These are phyloP conservation scores for Mesaphorura yosii DNA, from an alignment of 1,140 invertebrate species.

Conservation along the genomic window DNA sequence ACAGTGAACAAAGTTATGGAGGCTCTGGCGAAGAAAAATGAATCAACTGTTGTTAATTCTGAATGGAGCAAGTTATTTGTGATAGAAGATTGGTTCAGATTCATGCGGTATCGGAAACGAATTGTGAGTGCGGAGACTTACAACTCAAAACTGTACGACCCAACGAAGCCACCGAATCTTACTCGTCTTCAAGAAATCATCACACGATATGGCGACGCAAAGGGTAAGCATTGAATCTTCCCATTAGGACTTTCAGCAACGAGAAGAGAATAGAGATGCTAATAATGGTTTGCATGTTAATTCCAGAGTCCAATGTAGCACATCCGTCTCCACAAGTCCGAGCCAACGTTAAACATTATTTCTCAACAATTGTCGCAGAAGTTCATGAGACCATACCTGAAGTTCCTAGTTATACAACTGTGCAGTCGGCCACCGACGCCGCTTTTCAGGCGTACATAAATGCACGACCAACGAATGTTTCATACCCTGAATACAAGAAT, in stretches of 20 bases:
- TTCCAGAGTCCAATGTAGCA: too few relatives aligned
- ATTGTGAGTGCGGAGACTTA: slow-evolving; percentile 34
- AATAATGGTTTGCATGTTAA: too few relatives aligned
- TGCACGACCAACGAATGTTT: too few relatives aligned
- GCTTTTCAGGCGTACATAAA: slow-evolving; percentile 5
- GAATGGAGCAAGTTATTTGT: slow-evolving; percentile 42
- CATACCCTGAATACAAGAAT: slow-evolving; percentile 3
- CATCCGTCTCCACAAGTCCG: too few relatives aligned
- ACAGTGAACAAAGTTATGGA: slow-evolving; percentile 36
- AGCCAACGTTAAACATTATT: too few relatives aligned
- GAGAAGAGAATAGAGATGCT: too few relatives aligned
- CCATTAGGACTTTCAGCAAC: too few relatives aligned
- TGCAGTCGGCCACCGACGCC: slow-evolving; percentile 11
- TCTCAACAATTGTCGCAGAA: too few relatives aligned
- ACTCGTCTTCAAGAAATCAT: slow-evolving; percentile 3
- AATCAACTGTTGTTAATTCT: neutral
- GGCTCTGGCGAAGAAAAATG: neutral
- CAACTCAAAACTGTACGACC: slow-evolving; percentile 8
- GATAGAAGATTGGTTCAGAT: slow-evolving; percentile 49
- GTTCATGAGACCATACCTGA: neutral
- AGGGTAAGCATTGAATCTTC: neutral
- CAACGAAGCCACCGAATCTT: neutral
- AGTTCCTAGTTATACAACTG: slow-evolving; percentile 4
- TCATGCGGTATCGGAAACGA: slow-evolving; percentile 46
- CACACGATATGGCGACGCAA: neutral